These are phyloP conservation scores for Percopsis omiscomaycus DNA, from an alignment of 2,797 vertebrate species.

Conservation along the genomic window DNA sequence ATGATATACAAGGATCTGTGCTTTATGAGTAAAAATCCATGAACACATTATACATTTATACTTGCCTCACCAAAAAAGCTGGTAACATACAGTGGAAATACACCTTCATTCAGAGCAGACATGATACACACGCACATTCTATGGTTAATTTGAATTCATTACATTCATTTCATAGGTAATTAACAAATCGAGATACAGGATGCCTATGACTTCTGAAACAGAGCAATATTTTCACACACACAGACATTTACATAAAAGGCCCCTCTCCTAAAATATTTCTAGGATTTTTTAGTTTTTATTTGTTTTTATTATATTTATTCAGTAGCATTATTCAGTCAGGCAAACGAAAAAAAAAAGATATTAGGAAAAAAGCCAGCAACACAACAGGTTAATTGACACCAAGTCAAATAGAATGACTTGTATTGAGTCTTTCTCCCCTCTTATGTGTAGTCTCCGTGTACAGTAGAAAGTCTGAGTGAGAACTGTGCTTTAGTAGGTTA, in stretches of 20 bases:
- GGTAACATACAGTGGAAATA: too few species aligned
- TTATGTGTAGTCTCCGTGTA: conserved; percentile 39
- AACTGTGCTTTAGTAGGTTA: background rate
- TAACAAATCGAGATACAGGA: too few species aligned
- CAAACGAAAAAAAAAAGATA: conserved; percentile 6
- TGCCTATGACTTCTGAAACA: too few species aligned
- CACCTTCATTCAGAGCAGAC: too few species aligned
- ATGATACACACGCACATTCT: too few species aligned
- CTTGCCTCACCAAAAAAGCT: too few species aligned
- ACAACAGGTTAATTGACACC: conserved; percentile 54
- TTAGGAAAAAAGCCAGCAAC: conserved; percentile 11
- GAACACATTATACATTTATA: too few species aligned
- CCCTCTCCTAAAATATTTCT: conserved; percentile 18
- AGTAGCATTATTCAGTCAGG: conserved; percentile 34
- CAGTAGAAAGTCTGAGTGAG: conserved; percentile 15
- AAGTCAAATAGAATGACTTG: conserved; percentile 58
- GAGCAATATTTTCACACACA: background rate
- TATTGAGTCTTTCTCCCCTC: conserved; percentile 47
- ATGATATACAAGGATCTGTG: too few species aligned
- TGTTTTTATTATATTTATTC: conserved; percentile 3
- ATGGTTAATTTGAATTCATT: too few species aligned
- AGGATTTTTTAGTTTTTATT: background rate
- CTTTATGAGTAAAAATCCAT: too few species aligned
- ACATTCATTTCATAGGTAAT: too few species aligned
- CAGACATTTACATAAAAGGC: background rate